A percentile compares a stretch with the other conserved stretches of the same genome.
Conservation (phyloP, 37 sponge, comb jelly and placozoan genomes). For the Chondrilla cf. caribensis region DNA sequence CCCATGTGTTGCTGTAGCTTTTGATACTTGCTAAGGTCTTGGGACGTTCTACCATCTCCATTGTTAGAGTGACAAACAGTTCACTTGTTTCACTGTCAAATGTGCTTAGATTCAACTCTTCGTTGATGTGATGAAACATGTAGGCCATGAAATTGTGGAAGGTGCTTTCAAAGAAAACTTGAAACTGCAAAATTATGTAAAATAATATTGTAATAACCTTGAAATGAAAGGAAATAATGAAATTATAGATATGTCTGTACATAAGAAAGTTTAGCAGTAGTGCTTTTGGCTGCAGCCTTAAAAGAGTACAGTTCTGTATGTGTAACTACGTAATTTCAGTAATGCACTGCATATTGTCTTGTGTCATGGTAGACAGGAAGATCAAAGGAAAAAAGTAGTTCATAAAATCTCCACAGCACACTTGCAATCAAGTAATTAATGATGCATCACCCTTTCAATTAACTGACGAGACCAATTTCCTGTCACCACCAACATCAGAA, state of each 20-base stretch:
- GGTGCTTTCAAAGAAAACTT: conserved; percentile 54
- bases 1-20: conserved; percentile 19
- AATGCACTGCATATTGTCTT: too few species aligned
- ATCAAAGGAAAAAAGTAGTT: too few species aligned
- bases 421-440: too few species aligned
- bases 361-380: too few species aligned
- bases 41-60: not conserved
- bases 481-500: too few species aligned
- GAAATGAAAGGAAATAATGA: conserved; percentile 77
- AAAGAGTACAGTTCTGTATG: too few species aligned
- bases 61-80: not conserved
- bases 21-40: not conserved
- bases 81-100: not conserved
- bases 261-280: not conserved
- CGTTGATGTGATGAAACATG: conserved; percentile 69
- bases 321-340: too few species aligned
- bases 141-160: conserved; percentile 72
- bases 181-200: conserved; percentile 19
- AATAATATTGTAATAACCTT: too few species aligned
- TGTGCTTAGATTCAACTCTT: conserved; percentile 59
- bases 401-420: too few species aligned
- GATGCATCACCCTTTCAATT: too few species aligned
- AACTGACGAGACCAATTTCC: too few species aligned
- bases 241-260: conserved; percentile 64
- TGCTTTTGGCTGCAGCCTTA: not conserved